Evolutionary conservation across 2,113 vertebrate species (phyloP).

Genomic region (Macaca mulatta): DNA sequence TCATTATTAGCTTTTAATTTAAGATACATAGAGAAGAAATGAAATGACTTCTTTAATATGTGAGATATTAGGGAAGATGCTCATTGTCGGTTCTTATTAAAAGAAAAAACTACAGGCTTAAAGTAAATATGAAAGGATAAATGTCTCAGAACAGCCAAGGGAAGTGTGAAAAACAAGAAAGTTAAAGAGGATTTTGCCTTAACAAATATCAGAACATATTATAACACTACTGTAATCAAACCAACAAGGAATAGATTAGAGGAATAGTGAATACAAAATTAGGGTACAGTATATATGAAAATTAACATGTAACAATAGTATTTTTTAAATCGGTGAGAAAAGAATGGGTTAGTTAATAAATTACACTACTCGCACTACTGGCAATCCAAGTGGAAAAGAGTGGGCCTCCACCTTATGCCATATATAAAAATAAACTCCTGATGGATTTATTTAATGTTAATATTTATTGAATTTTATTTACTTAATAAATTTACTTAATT

Average conservation of each 20-base stretch:
- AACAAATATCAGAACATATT: neutral
- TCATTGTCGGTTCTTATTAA: neutral
- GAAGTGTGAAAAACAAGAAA: neutral
- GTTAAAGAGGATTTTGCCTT: neutral
- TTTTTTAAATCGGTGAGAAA: constrained; percentile 2
- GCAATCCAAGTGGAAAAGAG: neutral
- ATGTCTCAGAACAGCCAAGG: neutral
- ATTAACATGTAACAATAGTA: neutral
- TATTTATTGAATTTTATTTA: neutral
- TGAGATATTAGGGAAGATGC: neutral
- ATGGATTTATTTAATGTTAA: neutral
- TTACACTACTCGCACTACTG: neutral
- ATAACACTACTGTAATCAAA: neutral
- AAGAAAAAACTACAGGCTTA: neutral
- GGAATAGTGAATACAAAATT: neutral
- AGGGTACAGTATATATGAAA: neutral
- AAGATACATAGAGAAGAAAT: neutral
- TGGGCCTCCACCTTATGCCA: neutral
- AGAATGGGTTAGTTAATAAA: neutral
- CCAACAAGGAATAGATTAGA: neutral
- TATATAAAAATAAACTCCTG: neutral
- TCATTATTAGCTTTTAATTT: neutral
- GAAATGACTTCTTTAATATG: neutral
- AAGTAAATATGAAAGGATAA: neutral
- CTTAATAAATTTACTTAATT: neutral